Evolutionary conservation across 2,888 invertebrate species (phyloP).

Genomic region (Drosophila sordidula): DNA sequence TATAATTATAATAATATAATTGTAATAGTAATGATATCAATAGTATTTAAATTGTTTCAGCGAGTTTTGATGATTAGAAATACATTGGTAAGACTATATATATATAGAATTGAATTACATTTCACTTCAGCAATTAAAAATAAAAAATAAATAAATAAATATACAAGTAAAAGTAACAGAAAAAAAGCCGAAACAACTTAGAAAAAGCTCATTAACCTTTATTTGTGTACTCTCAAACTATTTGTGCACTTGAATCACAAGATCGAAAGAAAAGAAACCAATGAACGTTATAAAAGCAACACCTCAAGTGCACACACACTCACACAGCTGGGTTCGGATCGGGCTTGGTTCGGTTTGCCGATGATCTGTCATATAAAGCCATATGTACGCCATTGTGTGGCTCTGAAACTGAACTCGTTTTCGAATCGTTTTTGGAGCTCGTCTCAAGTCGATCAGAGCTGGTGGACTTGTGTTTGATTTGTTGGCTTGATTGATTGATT

Average conservation of each 20-base stretch:
- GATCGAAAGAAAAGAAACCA: constrained; percentile 42
- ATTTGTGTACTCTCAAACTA: constrained; percentile 56
- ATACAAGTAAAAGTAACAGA: constrained; percentile 16
- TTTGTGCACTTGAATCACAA: constrained; percentile 58
- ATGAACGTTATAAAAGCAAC: constrained; percentile 43
- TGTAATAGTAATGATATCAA: too few species aligned
- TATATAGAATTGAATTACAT: too few species aligned
- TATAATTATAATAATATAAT: too few species aligned
- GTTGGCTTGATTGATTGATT: constrained; percentile 76
- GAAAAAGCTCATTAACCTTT: constrained; percentile 77
- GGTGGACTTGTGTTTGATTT: constrained; percentile 67
- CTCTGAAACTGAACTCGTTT: constrained; percentile 55
- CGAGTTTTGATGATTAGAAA: too few species aligned
- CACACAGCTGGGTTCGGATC: not conserved
- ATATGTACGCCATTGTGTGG: constrained; percentile 59
- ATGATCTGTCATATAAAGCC: constrained; percentile 62
- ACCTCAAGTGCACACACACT: constrained; percentile 23
- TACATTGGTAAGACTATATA: too few species aligned
- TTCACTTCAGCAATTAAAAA: constrained; percentile 1
- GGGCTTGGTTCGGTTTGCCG: constrained; percentile 28
- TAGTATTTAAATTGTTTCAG: too few species aligned
- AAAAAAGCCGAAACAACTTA: constrained; percentile 15
- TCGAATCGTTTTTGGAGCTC: constrained; percentile 20
- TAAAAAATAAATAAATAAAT: not conserved
- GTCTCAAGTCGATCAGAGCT: constrained; percentile 19